Evolutionary conservation across 2,113 vertebrate species (phyloP).

Genomic region (Nothoprocta perdicaria): DNA sequence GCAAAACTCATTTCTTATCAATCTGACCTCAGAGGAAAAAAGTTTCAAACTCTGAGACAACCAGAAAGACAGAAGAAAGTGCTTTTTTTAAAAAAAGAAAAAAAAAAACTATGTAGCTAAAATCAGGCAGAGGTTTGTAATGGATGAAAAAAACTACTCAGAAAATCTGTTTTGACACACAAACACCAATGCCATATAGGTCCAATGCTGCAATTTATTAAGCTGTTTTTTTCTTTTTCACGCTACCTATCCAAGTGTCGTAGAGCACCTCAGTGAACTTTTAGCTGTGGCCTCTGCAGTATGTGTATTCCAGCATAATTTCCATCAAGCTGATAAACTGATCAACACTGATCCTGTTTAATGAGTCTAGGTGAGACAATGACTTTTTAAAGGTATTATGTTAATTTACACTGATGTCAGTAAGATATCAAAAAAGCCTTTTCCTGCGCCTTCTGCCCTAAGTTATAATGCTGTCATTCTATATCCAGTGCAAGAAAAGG

Average conservation of each 20-base stretch:
- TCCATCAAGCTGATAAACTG: conserved; percentile 14
- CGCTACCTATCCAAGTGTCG: neutral
- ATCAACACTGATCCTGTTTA: conserved; percentile 34
- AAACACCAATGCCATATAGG: neutral
- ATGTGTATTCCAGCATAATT: neutral
- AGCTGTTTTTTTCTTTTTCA: neutral
- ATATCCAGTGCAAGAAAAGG: neutral
- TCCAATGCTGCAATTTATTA: neutral
- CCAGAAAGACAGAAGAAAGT: neutral
- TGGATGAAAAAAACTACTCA: neutral
- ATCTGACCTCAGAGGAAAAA: neutral
- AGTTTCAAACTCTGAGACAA: neutral
- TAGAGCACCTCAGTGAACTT: neutral
- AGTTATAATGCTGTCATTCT: neutral
- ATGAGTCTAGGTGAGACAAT: neutral
- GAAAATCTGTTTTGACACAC: neutral
- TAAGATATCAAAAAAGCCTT: neutral
- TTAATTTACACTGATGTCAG: neutral
- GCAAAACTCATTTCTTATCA: neutral
- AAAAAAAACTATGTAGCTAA: neutral
- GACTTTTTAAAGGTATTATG: neutral
- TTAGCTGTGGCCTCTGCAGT: conserved; percentile 23
- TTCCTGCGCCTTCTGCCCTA: conserved; percentile 15
- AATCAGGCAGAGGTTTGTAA: neutral
- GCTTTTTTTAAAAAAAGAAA: neutral